Base-by-base conservation (phyloP, 2,888 invertebrate genomes). In the Steinernema hermaphroditum region DNA sequence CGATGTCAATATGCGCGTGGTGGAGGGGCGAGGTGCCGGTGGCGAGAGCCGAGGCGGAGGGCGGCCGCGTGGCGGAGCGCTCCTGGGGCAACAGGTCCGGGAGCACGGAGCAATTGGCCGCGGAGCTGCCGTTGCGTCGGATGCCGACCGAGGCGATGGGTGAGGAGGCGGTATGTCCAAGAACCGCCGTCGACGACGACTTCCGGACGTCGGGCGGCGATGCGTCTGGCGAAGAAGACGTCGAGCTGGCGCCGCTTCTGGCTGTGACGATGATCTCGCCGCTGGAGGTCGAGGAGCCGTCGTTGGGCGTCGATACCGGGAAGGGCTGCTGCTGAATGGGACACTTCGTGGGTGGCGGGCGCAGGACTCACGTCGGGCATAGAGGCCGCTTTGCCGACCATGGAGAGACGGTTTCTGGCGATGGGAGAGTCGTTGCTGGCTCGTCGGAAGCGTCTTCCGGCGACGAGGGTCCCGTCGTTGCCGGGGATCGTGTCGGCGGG, bases 81-180 rank as follows among this genome's bases (percentile, higher is more conserved):
- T 87, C 86, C 78, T 87, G 88, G 6, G 88, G 95, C 81, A 96
- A 91, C 82, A 96, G 91, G 90, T 96, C 96, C 72, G 96, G 96
- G 82, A 96, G 90, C 73, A 96, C 68, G n/a, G 62, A 43, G 44
- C 71, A 62, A 46, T 54, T 44, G 41, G 68, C 41, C 19, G 69
- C 43, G 24, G 69, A 62, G 27, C 62, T 62, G 16, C 62, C 62
- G n/a, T 62, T 62, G 12, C 62, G 29, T 9, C 62, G 62, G n/a
- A 62, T 54, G 19, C 24, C 54, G 54, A 54, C 54, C 14, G 54
- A 54, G 14, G 54, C 16, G 27, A 19, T 54, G 4, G 54, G 54
- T 2, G 54, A 54, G 14, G 68, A 68, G 41, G 37, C 22, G 2
- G 46, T 19, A 19, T 68, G 69, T 19, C 69, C 43, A 34, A 49